Evolutionary conservation across 2,888 invertebrate species (phyloP), one percentile per base, ranked within the genome.

Genomic region (Pachydiplax longipennis): DNA sequence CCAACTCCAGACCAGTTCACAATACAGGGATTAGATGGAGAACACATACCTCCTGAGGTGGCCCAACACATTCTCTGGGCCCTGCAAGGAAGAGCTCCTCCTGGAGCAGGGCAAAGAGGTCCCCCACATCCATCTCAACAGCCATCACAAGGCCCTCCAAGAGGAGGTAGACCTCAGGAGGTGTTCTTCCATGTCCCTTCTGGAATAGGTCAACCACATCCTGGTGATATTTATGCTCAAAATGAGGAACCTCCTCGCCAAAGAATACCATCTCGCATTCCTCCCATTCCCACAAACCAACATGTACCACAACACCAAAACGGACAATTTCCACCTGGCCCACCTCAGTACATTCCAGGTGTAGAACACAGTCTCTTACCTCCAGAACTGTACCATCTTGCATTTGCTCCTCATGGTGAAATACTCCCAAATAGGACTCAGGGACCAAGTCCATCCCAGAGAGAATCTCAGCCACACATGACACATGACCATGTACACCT

Each of bases 301-400:
- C 35, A 53, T 18, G 37, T 87, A 87, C 25, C 87, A 13, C 81
- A 8, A 37, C 25, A 40, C n/a, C 90, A 90, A 81, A 81, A 81
- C 48, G 35, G 61, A 8, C 90, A 73, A 37, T 80, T 80, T 90
- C 37, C 90, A 48, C 31, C 35, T 3, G 90, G 87, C 22, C 87
- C 87, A 25, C 87, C 87, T 22, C 87, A 61, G 6, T 87, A 61
- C 40, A 31, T 87, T 35, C 87, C 87, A 40, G 87, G 87, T 18
- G 87, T 87, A 31, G 87, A 87, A 65, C 87, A 58, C 37, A 61
- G 61, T 22, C 61, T 87, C 87, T 37, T 87, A 37, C 87, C 87
- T 61, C 87, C 90, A 4, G 90, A 90, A 58, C 25, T 90, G n/a
- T 90, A 90, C 37, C 90, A 90, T 53, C 40, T 90, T 25, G 81